A percentile compares a stretch with the other conserved stretches of the same genome.
phyloP scores from a whole-genome alignment of 2,797 vertebrate species.

The Neomorphus geoffroyi region DNA sequence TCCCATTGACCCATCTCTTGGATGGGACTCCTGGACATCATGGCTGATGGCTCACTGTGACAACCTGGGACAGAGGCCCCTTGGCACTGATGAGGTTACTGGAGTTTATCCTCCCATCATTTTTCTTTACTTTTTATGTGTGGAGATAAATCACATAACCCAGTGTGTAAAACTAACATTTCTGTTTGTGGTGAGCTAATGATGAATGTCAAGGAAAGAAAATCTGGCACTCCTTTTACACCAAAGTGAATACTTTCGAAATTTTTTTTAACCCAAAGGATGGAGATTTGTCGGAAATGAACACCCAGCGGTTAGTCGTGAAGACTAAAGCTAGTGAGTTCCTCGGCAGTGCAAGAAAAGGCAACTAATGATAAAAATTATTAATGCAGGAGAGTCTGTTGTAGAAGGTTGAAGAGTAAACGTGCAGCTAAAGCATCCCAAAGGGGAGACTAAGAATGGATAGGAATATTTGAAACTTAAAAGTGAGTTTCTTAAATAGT shows the following conservation, averaged over 20 bases:
- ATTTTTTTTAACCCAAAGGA: not conserved
- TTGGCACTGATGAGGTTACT: not conserved
- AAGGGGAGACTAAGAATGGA: not conserved
- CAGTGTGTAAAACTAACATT: not conserved
- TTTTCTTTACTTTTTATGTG: not conserved
- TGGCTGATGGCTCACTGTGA: not conserved
- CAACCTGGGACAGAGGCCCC: not conserved
- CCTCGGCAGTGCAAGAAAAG: not conserved
- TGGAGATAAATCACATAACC: not conserved
- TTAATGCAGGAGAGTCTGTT: not conserved
- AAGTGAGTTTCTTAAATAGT: not conserved
- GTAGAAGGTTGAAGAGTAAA: not conserved
- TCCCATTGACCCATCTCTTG: not conserved
- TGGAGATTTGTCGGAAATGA: not conserved
- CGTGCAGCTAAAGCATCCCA: not conserved
- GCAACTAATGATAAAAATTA: not conserved
- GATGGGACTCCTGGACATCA: not conserved
- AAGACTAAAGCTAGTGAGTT: not conserved
- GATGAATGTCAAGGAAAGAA: not conserved
- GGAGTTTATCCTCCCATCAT: accelerated
- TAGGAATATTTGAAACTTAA: not conserved
- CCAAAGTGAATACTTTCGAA: not conserved
- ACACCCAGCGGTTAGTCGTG: not conserved
- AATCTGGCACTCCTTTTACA: not conserved
- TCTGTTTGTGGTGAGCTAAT: not conserved